phyloP scores from a whole-genome alignment of 2,888 invertebrate species.

The Volucella bombylans region DNA sequence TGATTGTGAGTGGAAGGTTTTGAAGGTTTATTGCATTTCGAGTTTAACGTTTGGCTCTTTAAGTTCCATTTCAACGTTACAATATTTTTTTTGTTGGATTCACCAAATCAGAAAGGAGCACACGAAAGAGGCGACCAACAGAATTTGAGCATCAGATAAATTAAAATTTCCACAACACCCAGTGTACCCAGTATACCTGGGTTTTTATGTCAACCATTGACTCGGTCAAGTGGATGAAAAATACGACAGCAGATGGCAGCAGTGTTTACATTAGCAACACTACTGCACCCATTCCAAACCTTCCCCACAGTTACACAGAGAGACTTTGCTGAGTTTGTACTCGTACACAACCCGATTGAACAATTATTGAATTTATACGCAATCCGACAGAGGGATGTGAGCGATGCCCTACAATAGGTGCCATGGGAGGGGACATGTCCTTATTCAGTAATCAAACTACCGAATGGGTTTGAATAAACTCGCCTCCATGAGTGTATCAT shows the following conservation, averaged over 20 bases:
- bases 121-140: no score
- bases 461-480: constrained; percentile 43
- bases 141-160: neutral
- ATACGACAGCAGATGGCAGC: constrained; percentile 31
- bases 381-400: constrained; percentile 24
- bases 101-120: no score
- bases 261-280: constrained; percentile 37
- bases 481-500: constrained; percentile 13
- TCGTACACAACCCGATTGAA: constrained; percentile 45
- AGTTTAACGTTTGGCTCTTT: no score
- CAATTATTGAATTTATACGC: constrained; percentile 60
- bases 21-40: no score
- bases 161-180: constrained; percentile 13
- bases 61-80: no score
- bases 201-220: constrained; percentile 50
- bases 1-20: no score
- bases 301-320: constrained; percentile 38
- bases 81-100: no score
- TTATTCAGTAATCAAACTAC: constrained; percentile 44
- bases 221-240: constrained; percentile 56
- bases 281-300: constrained; percentile 7
- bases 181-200: constrained; percentile 15
- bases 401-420: constrained; percentile 28
- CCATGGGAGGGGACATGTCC: constrained; percentile 21
- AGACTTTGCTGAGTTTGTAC: constrained; percentile 55